Conservation (phyloP, 2,888 invertebrate species). For the Coleophora flavipennella region DNA sequence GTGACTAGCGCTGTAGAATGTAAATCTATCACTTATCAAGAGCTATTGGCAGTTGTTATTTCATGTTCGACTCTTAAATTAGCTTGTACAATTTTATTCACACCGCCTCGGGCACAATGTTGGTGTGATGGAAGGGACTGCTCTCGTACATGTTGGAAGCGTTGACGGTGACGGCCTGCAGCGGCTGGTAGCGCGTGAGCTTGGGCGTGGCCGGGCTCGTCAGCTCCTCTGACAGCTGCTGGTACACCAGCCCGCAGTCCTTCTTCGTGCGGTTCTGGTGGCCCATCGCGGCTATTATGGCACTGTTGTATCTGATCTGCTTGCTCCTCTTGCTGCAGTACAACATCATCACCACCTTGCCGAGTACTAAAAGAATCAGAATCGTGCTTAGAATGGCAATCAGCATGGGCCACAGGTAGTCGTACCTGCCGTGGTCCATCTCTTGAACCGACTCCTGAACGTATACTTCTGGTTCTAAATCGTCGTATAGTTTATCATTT, state of each 20-base stretch:
- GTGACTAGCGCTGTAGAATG: conserved; percentile 57
- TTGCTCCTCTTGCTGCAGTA: conserved; percentile 44
- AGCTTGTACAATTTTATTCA: conserved; percentile 44
- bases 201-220: conserved; percentile 79
- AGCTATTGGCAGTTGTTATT: conserved; percentile 62
- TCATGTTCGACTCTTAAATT: conserved; percentile 37
- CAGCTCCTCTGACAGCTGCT: conserved; percentile 84
- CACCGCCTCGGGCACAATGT: conserved; percentile 75
- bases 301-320: conserved; percentile 64
- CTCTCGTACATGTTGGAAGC: conserved; percentile 71
- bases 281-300: conserved; percentile 69
- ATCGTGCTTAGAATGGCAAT: conserved; percentile 73
- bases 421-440: conserved; percentile 57
- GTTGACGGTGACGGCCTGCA: conserved; percentile 61
- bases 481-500: conserved; percentile 37
- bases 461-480: conserved; percentile 38
- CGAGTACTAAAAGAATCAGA: conserved; percentile 66
- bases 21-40: conserved; percentile 58
- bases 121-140: conserved; percentile 76
- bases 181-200: conserved; percentile 75
- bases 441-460: conserved; percentile 44
- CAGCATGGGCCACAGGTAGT: conserved; percentile 71
- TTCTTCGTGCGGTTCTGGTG: conserved; percentile 73
- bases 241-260: conserved; percentile 83
- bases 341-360: conserved; percentile 60